phyloP scores from a whole-genome alignment of 2,888 invertebrate genomes.

The Melanophora roralis region DNA sequence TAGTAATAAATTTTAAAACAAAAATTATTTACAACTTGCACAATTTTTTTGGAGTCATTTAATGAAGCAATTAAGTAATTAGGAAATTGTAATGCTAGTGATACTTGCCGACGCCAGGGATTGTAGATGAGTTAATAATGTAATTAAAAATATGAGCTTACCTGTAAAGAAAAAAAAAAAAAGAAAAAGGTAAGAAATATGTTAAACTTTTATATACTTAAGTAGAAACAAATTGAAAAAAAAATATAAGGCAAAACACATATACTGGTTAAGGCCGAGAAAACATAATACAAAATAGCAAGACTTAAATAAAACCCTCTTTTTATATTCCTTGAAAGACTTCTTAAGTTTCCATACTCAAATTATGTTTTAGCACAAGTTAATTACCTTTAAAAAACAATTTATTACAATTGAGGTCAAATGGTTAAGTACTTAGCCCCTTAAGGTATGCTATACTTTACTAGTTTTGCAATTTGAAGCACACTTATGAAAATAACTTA shows the following conservation, averaged over 20 bases:
- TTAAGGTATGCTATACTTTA: slow-evolving; percentile 9
- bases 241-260: too few relatives aligned
- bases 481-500: slow-evolving; percentile 5
- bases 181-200: not conserved
- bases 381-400: not conserved
- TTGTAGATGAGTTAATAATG: not conserved
- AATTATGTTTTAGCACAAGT: not conserved
- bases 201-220: not conserved
- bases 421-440: slow-evolving; percentile 29
- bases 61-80: slow-evolving; percentile 11
- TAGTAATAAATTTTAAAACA: not conserved
- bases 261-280: too few relatives aligned
- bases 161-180: slow-evolving; percentile 43
- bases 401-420: slow-evolving; percentile 34
- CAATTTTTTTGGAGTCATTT: not conserved
- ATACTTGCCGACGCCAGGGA: slow-evolving; percentile 22
- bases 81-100: not conserved
- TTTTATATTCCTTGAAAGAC: not conserved
- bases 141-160: slow-evolving; percentile 43
- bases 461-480: slow-evolving; percentile 3
- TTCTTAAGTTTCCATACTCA: not conserved
- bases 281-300: too few relatives aligned
- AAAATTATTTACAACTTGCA: not conserved
- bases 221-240: too few relatives aligned
- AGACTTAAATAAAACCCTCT: not conserved